phyloP scores from a whole-genome alignment of 1,140 invertebrate genomes.

The Saccostrea echinata region DNA sequence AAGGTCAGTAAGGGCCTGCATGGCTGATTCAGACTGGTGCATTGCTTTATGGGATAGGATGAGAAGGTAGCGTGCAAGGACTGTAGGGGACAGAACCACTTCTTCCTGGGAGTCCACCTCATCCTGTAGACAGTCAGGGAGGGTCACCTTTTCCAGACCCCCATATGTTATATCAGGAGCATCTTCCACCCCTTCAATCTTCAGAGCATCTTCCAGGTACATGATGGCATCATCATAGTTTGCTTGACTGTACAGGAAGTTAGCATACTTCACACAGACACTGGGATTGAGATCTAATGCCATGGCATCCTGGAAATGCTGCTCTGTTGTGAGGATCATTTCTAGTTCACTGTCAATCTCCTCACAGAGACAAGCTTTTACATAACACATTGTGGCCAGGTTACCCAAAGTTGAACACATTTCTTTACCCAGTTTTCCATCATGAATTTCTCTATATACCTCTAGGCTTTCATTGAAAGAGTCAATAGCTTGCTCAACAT shows the following conservation, averaged over 20 bases:
- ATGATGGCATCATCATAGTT: constrained; percentile 74
- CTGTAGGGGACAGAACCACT: constrained; percentile 71
- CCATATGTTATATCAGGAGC: constrained; percentile 73
- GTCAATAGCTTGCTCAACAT: constrained; percentile 77
- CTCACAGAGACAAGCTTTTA: constrained; percentile 77
- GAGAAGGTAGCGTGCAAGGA: constrained; percentile 72
- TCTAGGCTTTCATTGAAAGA: constrained; percentile 76
- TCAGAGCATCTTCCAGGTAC: constrained; percentile 70
- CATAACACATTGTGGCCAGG: constrained; percentile 76
- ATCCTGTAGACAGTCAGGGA: constrained; percentile 75
- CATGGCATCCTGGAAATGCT: constrained; percentile 75
- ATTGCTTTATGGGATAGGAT: constrained; percentile 71
- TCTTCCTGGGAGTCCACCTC: constrained; percentile 77
- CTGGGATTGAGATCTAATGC: constrained; percentile 70
- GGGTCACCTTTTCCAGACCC: constrained; percentile 75
- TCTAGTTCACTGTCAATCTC: constrained; percentile 71
- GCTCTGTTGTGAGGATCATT: constrained; percentile 73
- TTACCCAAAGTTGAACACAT: constrained; percentile 75
- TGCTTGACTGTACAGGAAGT: constrained; percentile 75
- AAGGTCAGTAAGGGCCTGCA: constrained; percentile 67
- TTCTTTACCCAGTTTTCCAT: constrained; percentile 73
- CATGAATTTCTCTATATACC: constrained; percentile 74
- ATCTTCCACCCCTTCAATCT: constrained; percentile 57
- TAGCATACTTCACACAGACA: constrained; percentile 76
- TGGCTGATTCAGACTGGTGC: constrained; percentile 66